Conservation (phyloP, 2,113 vertebrate species). For the Rallus limicola region DNA sequence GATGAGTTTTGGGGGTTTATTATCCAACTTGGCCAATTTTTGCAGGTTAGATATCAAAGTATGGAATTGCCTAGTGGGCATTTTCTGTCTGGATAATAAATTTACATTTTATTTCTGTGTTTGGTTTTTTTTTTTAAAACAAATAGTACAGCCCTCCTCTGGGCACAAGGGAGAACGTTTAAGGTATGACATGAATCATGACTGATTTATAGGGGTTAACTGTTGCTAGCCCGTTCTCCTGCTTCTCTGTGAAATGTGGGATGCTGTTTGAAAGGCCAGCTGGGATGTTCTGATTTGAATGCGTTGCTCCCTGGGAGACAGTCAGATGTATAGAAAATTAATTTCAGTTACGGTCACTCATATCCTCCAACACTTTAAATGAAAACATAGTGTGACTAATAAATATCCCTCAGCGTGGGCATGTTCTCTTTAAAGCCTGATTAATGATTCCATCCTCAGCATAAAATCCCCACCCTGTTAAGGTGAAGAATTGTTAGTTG, state of each 20-base stretch:
- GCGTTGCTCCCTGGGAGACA: not conserved
- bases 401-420: slow-evolving; percentile 7
- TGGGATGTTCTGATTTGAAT: slow-evolving; percentile 24
- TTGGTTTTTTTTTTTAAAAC: slow-evolving; percentile 3
- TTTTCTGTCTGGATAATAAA: slow-evolving; percentile 1
- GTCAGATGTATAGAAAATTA: slow-evolving; percentile 40
- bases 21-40: slow-evolving; percentile 11
- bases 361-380: slow-evolving; percentile 34
- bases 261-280: slow-evolving; percentile 5
- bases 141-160: not conserved
- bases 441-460: slow-evolving; percentile 44
- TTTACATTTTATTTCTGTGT: slow-evolving; percentile 45
- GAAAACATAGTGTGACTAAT: slow-evolving; percentile 51
- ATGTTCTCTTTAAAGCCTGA: slow-evolving; percentile 33
- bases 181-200: not conserved
- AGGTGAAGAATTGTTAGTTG: slow-evolving; percentile 51
- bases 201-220: not conserved
- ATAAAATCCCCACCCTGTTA: slow-evolving; percentile 49
- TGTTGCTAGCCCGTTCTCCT: not conserved
- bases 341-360: slow-evolving; percentile 28
- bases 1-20: not conserved
- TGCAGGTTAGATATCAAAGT: not conserved
- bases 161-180: not conserved
- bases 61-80: not conserved
- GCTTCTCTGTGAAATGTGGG: not conserved